Conservation (phyloP, 2,797 vertebrate species). For the Gymnocypris eckloni region DNA sequence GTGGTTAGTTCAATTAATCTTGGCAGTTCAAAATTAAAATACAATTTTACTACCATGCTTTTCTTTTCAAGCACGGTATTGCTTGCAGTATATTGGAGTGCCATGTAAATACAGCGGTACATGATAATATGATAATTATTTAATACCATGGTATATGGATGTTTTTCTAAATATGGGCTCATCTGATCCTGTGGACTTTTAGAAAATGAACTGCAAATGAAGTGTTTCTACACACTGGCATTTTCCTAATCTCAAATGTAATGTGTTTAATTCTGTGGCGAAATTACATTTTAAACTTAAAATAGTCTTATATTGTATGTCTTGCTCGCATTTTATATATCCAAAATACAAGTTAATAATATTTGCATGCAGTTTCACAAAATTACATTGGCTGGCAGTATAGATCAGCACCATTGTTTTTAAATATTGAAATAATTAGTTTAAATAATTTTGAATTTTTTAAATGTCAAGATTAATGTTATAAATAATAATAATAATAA, state of each 20-base stretch:
- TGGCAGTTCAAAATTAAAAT: neutral
- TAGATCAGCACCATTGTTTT: neutral
- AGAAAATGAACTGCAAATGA: neutral
- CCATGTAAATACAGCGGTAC: neutral
- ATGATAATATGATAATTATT: neutral
- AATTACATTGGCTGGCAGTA: neutral
- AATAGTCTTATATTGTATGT: neutral
- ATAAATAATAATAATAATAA: neutral
- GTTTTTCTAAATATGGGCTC: neutral
- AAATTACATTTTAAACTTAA: neutral
- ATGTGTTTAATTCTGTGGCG: neutral
- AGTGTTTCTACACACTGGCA: neutral
- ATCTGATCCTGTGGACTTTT: neutral
- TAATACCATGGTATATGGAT: neutral
- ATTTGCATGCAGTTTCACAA: neutral
- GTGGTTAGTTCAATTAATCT: neutral
- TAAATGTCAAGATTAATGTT: neutral
- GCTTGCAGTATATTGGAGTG: neutral
- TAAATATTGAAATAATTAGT: neutral
- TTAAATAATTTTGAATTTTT: neutral
- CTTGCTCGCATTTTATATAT: neutral
- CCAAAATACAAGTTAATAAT: neutral
- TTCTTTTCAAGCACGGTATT: neutral
- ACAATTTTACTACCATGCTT: neutral
- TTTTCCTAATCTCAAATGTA: neutral